Base-by-base conservation (phyloP, 2,113 vertebrate species). In the Mobula birostris region DNA sequence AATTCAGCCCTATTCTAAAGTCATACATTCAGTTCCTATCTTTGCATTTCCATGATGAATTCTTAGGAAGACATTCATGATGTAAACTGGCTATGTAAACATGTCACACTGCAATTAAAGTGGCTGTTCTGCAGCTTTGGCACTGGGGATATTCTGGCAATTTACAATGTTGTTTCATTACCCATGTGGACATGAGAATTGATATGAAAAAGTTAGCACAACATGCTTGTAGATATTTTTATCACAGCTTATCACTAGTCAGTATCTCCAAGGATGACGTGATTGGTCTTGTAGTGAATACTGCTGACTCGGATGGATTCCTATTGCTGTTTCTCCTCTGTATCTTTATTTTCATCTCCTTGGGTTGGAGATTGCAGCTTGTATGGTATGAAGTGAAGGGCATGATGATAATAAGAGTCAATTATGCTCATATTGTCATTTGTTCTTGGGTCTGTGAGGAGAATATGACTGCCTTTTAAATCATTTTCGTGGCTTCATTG, bases 1-100 rank as follows among this genome's bases (percentile, higher is more conserved):
- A 63, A 90, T 36, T 66, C 85, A 90, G 85, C 29, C 29, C 82
- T 61, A 68, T 32, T 90, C 68, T 66, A 63, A 90, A 90, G 61
- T 90, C n/a, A 36, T 68, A 32, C 29, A 90, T 36, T 90, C 61
- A 88, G 58, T 66, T n/a, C 61, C 63, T 90, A 66, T n/a, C 83
- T 63, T n/a, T 63, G 27, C 85, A 66, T 66, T 90, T 66, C 85
- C 61, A 66, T 32, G 15, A 66, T 90, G n/a, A 66, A 32, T 90
- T 79, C 77, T 36, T 79, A 32, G 77, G 77, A 79, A 79, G n/a
- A 79, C n/a, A 79, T 36, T 90, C 61, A 90, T 32, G 15, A 90
- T 90, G 14, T n/a, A 68, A 90, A 90, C 12, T 90, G 61, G 1
- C 61, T 17, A 68, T 90, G 85, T 21, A 90, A 90, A 90, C 58